A percentile compares a stretch with the other conserved stretches of the same genome.
Evolutionary conservation across 2,113 vertebrate species (phyloP).

Genomic region (Suncus etruscus): DNA sequence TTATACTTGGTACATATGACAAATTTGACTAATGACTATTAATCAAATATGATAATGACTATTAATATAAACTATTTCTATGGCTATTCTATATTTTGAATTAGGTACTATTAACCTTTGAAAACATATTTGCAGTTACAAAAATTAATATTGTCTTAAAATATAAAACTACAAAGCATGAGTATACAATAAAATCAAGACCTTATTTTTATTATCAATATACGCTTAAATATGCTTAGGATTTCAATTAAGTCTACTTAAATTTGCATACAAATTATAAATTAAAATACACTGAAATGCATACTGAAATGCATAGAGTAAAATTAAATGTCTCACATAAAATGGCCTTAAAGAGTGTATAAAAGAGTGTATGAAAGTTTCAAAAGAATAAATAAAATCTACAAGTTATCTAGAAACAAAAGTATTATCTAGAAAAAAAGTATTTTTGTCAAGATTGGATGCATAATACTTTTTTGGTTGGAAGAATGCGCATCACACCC

Average conservation of each 20-base stretch:
- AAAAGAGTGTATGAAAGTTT: conserved; percentile 20
- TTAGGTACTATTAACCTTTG: neutral
- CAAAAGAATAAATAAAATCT: conserved; percentile 22
- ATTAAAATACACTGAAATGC: too few species aligned
- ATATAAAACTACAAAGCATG: neutral
- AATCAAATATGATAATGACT: neutral
- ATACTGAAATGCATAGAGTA: neutral
- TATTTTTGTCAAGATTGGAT: neutral
- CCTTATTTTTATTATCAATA: neutral
- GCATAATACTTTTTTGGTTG: neutral
- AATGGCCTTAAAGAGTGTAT: neutral
- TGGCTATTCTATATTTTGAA: neutral
- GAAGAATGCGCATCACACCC: too few species aligned
- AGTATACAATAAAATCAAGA: conserved; percentile 2
- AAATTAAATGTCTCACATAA: neutral
- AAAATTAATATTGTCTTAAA: neutral
- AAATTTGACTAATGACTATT: neutral
- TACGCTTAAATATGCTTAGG: neutral
- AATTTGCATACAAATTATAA: neutral
- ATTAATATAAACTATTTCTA: too few species aligned
- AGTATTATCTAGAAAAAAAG: conserved; percentile 7
- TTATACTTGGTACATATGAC: neutral
- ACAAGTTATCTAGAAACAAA: neutral
- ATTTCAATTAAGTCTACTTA: conserved; percentile 5
- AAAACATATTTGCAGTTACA: neutral